phyloP scores from a whole-genome alignment of 2,888 invertebrate species.

The Sialis lutaria region DNA sequence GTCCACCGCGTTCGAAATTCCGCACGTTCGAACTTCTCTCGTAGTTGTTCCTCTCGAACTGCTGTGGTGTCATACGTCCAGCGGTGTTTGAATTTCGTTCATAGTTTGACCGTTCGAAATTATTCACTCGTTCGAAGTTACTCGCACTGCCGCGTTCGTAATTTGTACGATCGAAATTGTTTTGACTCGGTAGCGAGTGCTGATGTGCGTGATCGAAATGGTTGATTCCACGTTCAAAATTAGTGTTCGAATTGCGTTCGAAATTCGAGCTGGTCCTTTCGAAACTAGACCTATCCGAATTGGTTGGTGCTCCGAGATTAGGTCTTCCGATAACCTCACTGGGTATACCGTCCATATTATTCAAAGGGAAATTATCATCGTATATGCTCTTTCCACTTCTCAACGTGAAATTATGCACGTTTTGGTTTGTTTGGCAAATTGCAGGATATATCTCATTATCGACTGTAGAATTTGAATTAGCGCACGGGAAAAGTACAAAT shows the following conservation, averaged over 20 bases:
- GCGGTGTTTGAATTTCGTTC: constrained; percentile 21
- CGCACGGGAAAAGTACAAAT: constrained; percentile 65
- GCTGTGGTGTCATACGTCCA: constrained; percentile 23
- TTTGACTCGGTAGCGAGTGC: constrained; percentile 30
- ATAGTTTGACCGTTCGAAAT: not conserved
- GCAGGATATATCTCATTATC: constrained; percentile 74
- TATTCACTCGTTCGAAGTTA: constrained; percentile 19
- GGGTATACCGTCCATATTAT: constrained; percentile 22
- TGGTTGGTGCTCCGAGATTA: constrained; percentile 27
- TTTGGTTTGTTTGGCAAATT: constrained; percentile 72
- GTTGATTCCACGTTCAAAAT: constrained; percentile 21
- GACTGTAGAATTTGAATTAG: constrained; percentile 67
- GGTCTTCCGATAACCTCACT: constrained; percentile 28
- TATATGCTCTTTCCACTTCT: constrained; percentile 62
- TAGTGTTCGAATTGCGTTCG: constrained; percentile 14
- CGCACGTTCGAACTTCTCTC: not conserved
- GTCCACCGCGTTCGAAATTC: not conserved
- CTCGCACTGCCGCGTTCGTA: constrained; percentile 13
- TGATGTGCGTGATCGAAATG: constrained; percentile 30
- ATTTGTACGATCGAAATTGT: constrained; percentile 4
- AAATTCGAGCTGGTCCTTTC: constrained; percentile 15
- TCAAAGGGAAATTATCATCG: constrained; percentile 43
- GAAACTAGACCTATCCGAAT: constrained; percentile 25
- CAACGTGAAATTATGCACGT: constrained; percentile 66
- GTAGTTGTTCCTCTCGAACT: constrained; percentile 1